Evolutionary conservation across 2,888 invertebrate species (phyloP).

Genomic region (Therioaphis trifolii): DNA sequence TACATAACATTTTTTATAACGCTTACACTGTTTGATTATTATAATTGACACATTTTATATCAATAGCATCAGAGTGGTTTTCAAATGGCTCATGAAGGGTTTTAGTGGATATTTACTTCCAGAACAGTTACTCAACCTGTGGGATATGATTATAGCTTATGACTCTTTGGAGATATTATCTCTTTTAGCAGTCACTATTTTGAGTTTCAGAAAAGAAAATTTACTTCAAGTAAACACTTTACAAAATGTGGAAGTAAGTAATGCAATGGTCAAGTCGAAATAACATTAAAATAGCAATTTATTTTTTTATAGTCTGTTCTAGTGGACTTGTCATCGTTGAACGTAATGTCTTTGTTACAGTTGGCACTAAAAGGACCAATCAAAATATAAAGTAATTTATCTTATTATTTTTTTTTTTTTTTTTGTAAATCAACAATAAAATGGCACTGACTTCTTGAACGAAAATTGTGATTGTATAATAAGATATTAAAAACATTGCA

Average conservation of each 20-base stretch:
- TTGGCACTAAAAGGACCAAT: slow-evolving; percentile 73
- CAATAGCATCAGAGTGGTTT: slow-evolving; percentile 85
- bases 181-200: slow-evolving; percentile 84
- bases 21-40: too few species aligned
- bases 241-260: slow-evolving; percentile 79
- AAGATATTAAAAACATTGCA: too few species aligned
- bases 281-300: neutral
- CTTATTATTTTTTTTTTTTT: too few species aligned
- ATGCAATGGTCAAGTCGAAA: neutral
- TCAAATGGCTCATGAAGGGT: slow-evolving; percentile 96
- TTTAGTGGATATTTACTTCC: slow-evolving; percentile 95
- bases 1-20: too few species aligned
- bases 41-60: neutral
- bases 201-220: slow-evolving; percentile 88
- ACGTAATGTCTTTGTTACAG: slow-evolving; percentile 86
- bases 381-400: slow-evolving; percentile 18
- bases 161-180: slow-evolving; percentile 91
- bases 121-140: slow-evolving; percentile 88
- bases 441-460: too few species aligned
- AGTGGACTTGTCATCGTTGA: slow-evolving; percentile 87
- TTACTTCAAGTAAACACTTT: slow-evolving; percentile 80
- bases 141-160: slow-evolving; percentile 93
- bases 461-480: too few species aligned
- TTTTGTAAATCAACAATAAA: too few species aligned
- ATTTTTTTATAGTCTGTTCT: slow-evolving; percentile 76